phyloP scores from a whole-genome alignment of 1,140 invertebrate species.

The Trichomalopsis sarcophagae region DNA sequence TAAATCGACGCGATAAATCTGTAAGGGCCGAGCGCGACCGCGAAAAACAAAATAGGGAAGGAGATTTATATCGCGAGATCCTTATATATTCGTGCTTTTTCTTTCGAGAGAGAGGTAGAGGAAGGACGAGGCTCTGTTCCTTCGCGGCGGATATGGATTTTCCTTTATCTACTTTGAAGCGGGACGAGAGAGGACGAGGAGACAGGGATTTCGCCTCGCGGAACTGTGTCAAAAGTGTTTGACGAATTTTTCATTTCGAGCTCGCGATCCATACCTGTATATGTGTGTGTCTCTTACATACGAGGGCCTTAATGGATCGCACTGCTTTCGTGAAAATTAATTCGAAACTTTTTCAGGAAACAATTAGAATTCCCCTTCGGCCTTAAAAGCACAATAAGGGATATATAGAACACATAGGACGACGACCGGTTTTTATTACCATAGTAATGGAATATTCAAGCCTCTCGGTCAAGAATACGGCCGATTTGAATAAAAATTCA shows the following conservation, averaged over 20 bases:
- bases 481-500: slow-evolving; percentile 10
- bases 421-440: neutral
- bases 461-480: neutral
- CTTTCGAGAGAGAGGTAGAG: neutral
- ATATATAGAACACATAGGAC: neutral
- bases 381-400: too few relatives aligned
- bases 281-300: neutral
- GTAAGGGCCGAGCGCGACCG: too few relatives aligned
- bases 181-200: neutral
- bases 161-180: slow-evolving; percentile 17
- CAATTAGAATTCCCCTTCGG: too few relatives aligned
- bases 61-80: slow-evolving; percentile 8
- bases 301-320: neutral
- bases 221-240: slow-evolving; percentile 42
- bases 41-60: neutral
- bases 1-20: too few relatives aligned
- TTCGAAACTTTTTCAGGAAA: neutral
- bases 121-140: neutral
- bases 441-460: slow-evolving; percentile 19
- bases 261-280: too few relatives aligned
- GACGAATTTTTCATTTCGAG: slow-evolving; percentile 45
- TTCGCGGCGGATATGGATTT: slow-evolving; percentile 17
- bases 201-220: neutral
- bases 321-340: neutral
- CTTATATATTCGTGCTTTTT: neutral